Conservation (phyloP, 2,113 vertebrate species). For the Oncorhynchus gorbuscha region DNA sequence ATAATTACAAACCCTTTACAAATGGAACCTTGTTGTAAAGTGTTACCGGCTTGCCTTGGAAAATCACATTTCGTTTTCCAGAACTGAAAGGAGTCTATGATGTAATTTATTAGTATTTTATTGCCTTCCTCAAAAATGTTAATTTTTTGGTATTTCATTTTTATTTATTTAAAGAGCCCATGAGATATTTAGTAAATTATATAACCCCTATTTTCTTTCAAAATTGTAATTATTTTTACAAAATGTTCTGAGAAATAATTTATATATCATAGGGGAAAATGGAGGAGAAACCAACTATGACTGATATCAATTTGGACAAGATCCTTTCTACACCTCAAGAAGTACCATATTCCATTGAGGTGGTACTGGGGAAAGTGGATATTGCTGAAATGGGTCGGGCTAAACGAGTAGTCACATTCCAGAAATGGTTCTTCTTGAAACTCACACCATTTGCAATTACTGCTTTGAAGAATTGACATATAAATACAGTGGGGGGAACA, state of each 20-base stretch:
- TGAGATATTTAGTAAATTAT: neutral
- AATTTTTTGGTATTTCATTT: neutral
- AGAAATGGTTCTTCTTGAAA: neutral
- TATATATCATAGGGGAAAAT: neutral
- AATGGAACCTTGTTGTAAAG: too few relatives aligned
- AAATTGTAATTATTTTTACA: neutral
- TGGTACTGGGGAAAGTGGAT: conserved; percentile 9
- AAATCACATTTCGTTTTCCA: too few relatives aligned
- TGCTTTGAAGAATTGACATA: too few relatives aligned
- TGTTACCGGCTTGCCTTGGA: too few relatives aligned
- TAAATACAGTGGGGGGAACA: too few relatives aligned
- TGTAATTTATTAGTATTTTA: neutral
- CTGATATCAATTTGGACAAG: neutral
- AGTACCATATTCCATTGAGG: neutral
- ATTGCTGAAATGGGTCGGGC: conserved; percentile 7
- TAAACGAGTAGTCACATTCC: conserved; percentile 4
- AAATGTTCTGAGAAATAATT: neutral
- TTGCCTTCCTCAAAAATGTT: neutral
- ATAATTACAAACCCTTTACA: too few relatives aligned
- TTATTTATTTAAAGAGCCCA: neutral
- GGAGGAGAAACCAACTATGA: neutral
- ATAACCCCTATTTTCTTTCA: too few relatives aligned
- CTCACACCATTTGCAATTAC: neutral
- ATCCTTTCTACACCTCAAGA: conserved; percentile 7
- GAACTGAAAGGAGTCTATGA: too few relatives aligned